These are phyloP conservation scores for Drosophila mettleri DNA, from an alignment of 2,888 invertebrate species.

Conservation along the genomic window DNA sequence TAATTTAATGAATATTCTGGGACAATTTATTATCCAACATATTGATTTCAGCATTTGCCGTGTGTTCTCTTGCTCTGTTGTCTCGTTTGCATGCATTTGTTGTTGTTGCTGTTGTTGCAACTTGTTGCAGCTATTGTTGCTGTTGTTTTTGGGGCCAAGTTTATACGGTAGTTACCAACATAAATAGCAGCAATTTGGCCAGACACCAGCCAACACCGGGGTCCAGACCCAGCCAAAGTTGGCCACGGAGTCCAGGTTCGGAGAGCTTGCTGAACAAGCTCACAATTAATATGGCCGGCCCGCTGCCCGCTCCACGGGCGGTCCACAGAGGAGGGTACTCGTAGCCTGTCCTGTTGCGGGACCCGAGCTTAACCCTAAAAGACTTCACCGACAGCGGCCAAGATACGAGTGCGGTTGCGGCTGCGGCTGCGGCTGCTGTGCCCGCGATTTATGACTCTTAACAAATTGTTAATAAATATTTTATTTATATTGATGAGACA, in stretches of 20 bases:
- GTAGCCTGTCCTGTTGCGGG: slow-evolving; percentile 32
- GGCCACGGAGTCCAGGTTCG: slow-evolving; percentile 28
- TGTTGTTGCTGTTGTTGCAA: slow-evolving; percentile 55
- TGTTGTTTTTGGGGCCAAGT: slow-evolving; percentile 76
- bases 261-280: slow-evolving; percentile 72
- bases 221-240: slow-evolving; percentile 18
- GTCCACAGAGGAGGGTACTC: slow-evolving; percentile 53
- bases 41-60: slow-evolving; percentile 85
- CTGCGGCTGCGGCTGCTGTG: slow-evolving; percentile 51
- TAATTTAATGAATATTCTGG: slow-evolving; percentile 84
- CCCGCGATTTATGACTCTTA: slow-evolving; percentile 73
- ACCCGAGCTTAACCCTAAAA: slow-evolving; percentile 31
- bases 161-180: slow-evolving; percentile 85
- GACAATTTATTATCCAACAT: slow-evolving; percentile 85
- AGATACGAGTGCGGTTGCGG: slow-evolving; percentile 42
- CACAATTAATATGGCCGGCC: slow-evolving; percentile 77
- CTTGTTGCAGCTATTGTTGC: slow-evolving; percentile 26
- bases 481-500: slow-evolving; percentile 80
- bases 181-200: slow-evolving; percentile 85
- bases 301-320: slow-evolving; percentile 70
- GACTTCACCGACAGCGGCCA: slow-evolving; percentile 23
- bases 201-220: slow-evolving; percentile 68
- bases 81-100: slow-evolving; percentile 53
- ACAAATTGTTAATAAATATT: slow-evolving; percentile 80
- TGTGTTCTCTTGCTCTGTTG: slow-evolving; percentile 52